These are phyloP conservation scores for Myotis vivesi DNA, from an alignment of 2,797 vertebrate genomes.

Conservation along the genomic window DNA sequence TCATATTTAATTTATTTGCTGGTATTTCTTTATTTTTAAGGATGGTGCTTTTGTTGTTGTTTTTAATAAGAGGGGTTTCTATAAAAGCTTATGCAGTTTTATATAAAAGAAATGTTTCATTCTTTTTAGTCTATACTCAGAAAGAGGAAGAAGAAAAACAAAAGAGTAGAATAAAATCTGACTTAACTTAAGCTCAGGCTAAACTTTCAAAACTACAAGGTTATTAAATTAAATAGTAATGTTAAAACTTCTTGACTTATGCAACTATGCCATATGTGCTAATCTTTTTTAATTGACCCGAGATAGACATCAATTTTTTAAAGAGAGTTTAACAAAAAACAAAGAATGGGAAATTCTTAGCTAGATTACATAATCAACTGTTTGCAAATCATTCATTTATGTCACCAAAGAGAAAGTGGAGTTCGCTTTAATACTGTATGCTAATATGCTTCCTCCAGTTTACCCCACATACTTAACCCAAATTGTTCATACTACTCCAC, in stretches of 20 bases:
- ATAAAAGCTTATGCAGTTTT: background rate
- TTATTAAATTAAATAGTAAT: conserved; percentile 60
- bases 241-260: conserved; percentile 46
- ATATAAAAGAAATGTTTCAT: background rate
- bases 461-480: background rate
- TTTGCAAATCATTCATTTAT: conserved; percentile 40
- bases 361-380: conserved; percentile 29
- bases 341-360: conserved; percentile 49
- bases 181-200: conserved; percentile 23
- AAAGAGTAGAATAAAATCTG: conserved; percentile 32
- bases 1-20: background rate
- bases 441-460: conserved; percentile 4
- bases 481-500: conserved; percentile 39
- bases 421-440: background rate
- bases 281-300: conserved; percentile 39
- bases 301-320: conserved; percentile 27
- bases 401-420: conserved; percentile 43
- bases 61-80: background rate
- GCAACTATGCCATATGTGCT: conserved; percentile 4
- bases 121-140: background rate
- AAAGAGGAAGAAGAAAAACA: background rate
- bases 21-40: background rate
- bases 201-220: conserved; percentile 22
- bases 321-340: background rate
- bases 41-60: background rate